A percentile compares a stretch with the other conserved stretches of the same genome.
phyloP scores from a whole-genome alignment of 2,113 vertebrate genomes.

The Atherinomorus stipes region DNA sequence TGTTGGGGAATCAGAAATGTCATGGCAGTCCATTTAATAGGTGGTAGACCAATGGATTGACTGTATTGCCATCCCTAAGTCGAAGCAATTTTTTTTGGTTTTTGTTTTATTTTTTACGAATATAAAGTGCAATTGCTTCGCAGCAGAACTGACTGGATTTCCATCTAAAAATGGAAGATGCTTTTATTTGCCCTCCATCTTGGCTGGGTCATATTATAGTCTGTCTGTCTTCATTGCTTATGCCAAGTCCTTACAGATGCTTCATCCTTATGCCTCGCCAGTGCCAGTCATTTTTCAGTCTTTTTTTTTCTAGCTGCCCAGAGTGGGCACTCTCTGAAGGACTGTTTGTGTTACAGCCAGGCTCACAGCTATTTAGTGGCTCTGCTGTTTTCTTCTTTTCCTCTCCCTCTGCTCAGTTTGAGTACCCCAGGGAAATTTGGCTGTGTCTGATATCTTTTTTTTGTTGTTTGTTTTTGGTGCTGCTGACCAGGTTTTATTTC shows the following conservation, averaged over 20 bases:
- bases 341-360: conserved; percentile 75
- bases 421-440: conserved; percentile 78
- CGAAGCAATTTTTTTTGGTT: not conserved
- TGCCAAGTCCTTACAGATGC: conserved; percentile 75
- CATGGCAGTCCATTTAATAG: conserved; percentile 23
- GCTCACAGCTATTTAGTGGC: conserved; percentile 74
- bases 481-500: conserved; percentile 71
- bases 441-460: conserved; percentile 65
- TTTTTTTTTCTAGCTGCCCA: conserved; percentile 43
- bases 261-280: conserved; percentile 69
- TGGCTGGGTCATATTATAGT: conserved; percentile 49
- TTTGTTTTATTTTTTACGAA: not conserved
- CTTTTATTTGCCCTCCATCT: conserved; percentile 66
- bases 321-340: conserved; percentile 52
- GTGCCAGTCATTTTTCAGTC: conserved; percentile 65
- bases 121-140: conserved; percentile 41
- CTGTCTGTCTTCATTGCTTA: conserved; percentile 46
- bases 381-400: conserved; percentile 71
- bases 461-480: conserved; percentile 42
- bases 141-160: conserved; percentile 38
- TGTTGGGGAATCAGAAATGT: conserved; percentile 26
- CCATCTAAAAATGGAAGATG: conserved; percentile 48
- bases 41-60: not conserved
- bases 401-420: conserved; percentile 64
- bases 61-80: conserved; percentile 8